phyloP scores from a whole-genome alignment of 2,113 vertebrate genomes.

The Lepisosteus osseus region DNA sequence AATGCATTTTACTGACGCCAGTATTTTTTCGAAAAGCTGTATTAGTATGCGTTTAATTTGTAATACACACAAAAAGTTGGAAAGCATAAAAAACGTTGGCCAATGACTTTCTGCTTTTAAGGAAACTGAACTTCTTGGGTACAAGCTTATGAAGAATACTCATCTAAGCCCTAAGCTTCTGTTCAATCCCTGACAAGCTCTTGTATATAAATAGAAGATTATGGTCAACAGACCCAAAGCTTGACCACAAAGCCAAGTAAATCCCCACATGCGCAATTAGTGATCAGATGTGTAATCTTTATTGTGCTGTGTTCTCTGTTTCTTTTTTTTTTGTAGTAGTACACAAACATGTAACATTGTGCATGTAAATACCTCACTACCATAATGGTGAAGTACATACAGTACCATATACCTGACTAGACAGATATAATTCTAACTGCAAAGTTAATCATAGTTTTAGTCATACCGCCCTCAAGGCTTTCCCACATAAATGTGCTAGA shows the following conservation, averaged over 20 bases:
- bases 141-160: slow-evolving; percentile 4
- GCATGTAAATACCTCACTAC: neutral
- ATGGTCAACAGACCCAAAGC: slow-evolving; percentile 5
- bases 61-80: no score
- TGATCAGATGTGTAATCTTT: slow-evolving; percentile 4
- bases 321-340: neutral
- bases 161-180: slow-evolving; percentile 7
- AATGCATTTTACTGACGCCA: no score
- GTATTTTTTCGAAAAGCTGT: no score
- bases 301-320: neutral
- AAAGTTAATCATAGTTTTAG: neutral
- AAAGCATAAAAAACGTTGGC: no score
- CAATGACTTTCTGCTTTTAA: neutral
- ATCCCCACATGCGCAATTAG: neutral
- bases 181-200: slow-evolving; percentile 7
- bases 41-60: no score
- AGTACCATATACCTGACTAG: neutral
- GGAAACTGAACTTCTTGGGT: neutral
- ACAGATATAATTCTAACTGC: neutral
- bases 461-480: no score
- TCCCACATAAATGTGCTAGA: no score
- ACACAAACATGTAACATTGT: neutral
- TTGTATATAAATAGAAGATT: slow-evolving; percentile 15
- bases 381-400: neutral
- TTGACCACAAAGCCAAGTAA: neutral